Percentiles rank a stretch among this genome's conserved stretches.
Conservation (phyloP, 2,113 vertebrate species). For the Corvus moneduloides region DNA sequence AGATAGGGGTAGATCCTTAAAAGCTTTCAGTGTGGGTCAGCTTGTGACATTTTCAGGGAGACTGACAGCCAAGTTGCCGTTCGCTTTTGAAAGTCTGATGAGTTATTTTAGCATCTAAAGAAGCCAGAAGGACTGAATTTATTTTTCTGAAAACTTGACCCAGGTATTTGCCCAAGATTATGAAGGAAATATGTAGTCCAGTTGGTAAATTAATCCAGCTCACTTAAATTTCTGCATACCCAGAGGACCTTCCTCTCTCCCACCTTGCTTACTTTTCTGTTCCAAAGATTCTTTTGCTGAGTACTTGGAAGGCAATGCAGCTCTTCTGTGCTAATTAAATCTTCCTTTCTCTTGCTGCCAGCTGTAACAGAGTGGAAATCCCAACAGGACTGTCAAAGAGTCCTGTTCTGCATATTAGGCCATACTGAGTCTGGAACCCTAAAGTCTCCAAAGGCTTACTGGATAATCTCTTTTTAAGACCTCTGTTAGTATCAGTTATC, state of each 20-base stretch:
- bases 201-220: neutral
- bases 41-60: neutral
- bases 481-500: neutral
- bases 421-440: neutral
- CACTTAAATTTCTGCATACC: neutral
- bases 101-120: neutral
- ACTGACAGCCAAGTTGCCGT: neutral
- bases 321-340: neutral
- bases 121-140: neutral
- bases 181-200: neutral
- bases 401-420: neutral
- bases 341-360: neutral
- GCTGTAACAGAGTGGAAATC: neutral
- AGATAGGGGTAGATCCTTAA: neutral
- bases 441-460: neutral
- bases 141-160: neutral
- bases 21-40: neutral
- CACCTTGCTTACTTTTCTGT: neutral
- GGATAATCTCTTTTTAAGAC: neutral
- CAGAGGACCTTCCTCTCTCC: neutral
- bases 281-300: neutral
- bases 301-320: neutral
- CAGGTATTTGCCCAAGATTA: neutral
- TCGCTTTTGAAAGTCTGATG: neutral
- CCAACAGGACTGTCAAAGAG: neutral